Conservation (phyloP, 2,113 vertebrate genomes). For the Buteo buteo region DNA sequence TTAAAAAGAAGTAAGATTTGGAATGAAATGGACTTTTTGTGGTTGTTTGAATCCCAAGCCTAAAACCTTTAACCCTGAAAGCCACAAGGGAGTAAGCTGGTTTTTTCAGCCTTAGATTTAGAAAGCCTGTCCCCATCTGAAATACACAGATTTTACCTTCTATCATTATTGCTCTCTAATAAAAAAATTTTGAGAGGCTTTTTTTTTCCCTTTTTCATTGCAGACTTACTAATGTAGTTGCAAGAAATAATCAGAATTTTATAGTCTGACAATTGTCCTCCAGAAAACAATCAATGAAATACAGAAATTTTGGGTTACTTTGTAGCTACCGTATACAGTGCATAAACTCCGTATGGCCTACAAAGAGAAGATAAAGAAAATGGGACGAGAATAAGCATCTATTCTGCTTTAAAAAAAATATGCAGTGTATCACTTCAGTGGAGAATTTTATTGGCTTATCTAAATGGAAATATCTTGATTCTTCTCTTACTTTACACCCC, state of each 20-base stretch:
- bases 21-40: background rate
- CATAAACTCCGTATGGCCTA: background rate
- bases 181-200: background rate
- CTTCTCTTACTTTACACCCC: background rate
- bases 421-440: background rate
- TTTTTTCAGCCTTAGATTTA: background rate
- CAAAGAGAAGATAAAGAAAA: background rate
- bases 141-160: background rate
- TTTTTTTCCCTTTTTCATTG: background rate
- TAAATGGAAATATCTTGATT: background rate
- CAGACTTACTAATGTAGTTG: background rate
- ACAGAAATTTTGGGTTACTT: background rate
- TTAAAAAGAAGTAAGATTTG: background rate
- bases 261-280: background rate
- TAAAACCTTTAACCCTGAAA: background rate
- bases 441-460: background rate
- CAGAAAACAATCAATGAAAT: background rate
- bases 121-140: background rate
- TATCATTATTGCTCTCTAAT: background rate
- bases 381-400: background rate
- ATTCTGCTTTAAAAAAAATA: background rate
- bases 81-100: background rate
- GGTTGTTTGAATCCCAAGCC: background rate
- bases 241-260: background rate
- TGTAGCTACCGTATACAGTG: background rate